Percentiles rank a stretch among this genome's conserved stretches.
Conservation (phyloP, 2,797 vertebrate species). For the Hoplostethus atlanticus region DNA sequence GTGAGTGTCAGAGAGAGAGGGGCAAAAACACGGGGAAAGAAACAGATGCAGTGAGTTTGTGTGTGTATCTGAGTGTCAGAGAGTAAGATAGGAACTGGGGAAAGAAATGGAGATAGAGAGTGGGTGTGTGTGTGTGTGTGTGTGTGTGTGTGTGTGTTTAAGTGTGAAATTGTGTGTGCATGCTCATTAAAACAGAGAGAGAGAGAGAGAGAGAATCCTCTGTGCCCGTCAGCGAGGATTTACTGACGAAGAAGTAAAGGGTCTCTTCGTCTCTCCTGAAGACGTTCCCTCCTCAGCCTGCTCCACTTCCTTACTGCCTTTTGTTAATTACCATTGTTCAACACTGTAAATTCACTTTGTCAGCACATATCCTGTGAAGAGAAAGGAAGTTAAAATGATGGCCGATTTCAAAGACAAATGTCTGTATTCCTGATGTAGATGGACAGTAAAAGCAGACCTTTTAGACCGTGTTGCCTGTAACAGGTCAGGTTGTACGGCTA, state of each 20-base stretch:
- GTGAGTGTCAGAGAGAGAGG: conserved; percentile 46
- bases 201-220: conserved; percentile 62
- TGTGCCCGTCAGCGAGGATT: conserved; percentile 79
- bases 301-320: conserved; percentile 53
- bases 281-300: conserved; percentile 56
- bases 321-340: conserved; percentile 77
- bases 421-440: conserved; percentile 45
- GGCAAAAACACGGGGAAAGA: conserved; percentile 61
- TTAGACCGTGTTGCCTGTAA: conserved; percentile 47
- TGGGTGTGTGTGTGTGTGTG: conserved; percentile 46
- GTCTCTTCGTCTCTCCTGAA: conserved; percentile 76
- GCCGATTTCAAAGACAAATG: conserved; percentile 67
- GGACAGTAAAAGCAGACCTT: conserved; percentile 4
- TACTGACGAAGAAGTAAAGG: conserved; percentile 80
- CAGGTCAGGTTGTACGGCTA: conserved; percentile 50
- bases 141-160: neutral
- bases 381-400: conserved; percentile 44
- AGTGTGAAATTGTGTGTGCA: neutral
- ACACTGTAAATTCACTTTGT: conserved; percentile 73
- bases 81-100: no score
- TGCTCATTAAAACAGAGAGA: conserved; percentile 61
- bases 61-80: conserved; percentile 13
- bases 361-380: conserved; percentile 66
- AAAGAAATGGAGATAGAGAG: neutral
- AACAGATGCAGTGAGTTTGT: conserved; percentile 34